Base-by-base conservation (phyloP, 1,140 invertebrate genomes). In the Musca vetustissima region DNA sequence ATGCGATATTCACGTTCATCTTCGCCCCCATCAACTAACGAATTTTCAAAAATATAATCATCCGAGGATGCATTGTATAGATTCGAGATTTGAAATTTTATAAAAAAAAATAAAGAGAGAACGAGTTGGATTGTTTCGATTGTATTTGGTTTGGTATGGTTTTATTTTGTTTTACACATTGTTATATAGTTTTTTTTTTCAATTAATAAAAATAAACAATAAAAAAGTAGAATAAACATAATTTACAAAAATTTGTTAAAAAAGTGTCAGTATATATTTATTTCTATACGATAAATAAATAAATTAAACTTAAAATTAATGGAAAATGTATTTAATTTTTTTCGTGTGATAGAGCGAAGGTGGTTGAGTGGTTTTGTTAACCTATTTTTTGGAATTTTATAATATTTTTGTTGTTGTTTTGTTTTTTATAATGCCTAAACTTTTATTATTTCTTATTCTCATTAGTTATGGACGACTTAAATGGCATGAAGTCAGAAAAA, bases 21-120 rank as follows among this genome's bases (percentile, higher is more conserved):
- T 72, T 75, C 78, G 66, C 76, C 77, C 61, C 78, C 77, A 67
- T 65, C 77, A 76, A 76, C 77, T 76, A 57, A n/a, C n/a, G n/a
- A n/a, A n/a, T n/a, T n/a, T 19, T 8, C 6, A 11, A 43, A n/a
- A n/a, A n/a, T n/a, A n/a, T n/a, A n/a, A n/a, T n/a, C n/a, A n/a
- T n/a, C n/a, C n/a, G n/a, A n/a, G n/a, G n/a, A n/a, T n/a, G n/a
- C n/a, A 28, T 43, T 43, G 1, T 13, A 43, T 43, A 8, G 36
- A 9, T 43, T 43, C 13, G 6, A 2, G 4, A 2, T 11, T 13
- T 11, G 6, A 13, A 9, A 43, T 43, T 43, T 43, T 43, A 2
- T 13, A 43, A 7, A 43, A n/a, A n/a, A 43, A 43, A 43, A 2
- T 11, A 43, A 43, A 43, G 36, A 43, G 36, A 61, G 57, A 61